These are phyloP conservation scores for Hystrix brachyura DNA, from an alignment of 2,113 vertebrate species.

Conservation along the genomic window DNA sequence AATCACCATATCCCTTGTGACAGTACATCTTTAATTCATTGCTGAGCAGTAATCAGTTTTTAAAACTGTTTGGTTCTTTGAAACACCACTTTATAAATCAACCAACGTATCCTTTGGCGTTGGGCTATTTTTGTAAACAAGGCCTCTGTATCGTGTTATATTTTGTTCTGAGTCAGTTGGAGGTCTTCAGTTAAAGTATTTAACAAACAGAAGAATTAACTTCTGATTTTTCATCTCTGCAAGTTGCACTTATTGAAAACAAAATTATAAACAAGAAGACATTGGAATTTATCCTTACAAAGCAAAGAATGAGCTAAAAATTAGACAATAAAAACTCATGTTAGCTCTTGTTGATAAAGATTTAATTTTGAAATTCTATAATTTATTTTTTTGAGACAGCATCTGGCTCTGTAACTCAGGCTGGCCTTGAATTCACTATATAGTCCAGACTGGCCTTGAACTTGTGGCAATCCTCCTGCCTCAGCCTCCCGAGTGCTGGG, in stretches of 20 bases:
- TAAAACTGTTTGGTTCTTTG: background rate
- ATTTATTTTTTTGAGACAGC: background rate
- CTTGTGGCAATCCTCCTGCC: no score
- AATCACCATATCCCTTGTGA: background rate
- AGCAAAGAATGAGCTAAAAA: background rate
- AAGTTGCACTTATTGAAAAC: background rate
- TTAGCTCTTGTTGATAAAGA: background rate
- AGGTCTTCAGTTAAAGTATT: background rate
- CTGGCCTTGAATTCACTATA: no score
- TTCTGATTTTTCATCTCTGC: conserved; percentile 3
- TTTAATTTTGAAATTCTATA: conserved; percentile 41
- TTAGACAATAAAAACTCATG: background rate
- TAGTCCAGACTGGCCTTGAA: no score
- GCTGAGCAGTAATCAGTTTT: background rate
- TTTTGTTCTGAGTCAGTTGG: background rate
- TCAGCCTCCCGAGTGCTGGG: no score
- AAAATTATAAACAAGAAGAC: background rate
- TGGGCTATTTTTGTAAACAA: background rate
- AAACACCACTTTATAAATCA: background rate
- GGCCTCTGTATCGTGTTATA: background rate
- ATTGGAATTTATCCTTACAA: background rate
- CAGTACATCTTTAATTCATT: background rate
- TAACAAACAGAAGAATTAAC: background rate
- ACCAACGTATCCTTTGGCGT: background rate
- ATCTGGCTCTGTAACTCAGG: no score